A percentile compares a stretch with the other conserved stretches of the same genome.
phyloP scores from a whole-genome alignment of 1,140 invertebrate genomes.

The Argopecten irradians region DNA sequence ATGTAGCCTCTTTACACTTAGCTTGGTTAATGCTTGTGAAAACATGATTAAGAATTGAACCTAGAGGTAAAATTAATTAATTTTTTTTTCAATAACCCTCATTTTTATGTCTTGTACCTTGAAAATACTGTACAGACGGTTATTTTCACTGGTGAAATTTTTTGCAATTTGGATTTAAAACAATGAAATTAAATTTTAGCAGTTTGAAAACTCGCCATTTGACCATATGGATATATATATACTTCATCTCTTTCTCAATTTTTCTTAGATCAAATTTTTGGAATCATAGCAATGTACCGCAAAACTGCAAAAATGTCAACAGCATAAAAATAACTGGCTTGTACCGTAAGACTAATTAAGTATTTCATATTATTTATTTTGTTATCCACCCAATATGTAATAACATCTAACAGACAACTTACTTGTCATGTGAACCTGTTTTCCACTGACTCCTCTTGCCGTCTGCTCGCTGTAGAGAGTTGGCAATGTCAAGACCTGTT shows the following conservation, averaged over 20 bases:
- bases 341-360: not conserved
- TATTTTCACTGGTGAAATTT: too few relatives aligned
- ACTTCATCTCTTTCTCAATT: not conserved
- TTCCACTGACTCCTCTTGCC: conserved; percentile 72
- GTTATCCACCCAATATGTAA: not conserved
- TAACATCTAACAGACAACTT: conserved; percentile 31
- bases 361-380: not conserved
- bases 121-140: too few relatives aligned
- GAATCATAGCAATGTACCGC: not conserved
- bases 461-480: conserved; percentile 64
- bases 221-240: too few relatives aligned
- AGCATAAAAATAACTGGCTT: not conserved
- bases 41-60: not conserved
- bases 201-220: too few relatives aligned
- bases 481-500: conserved; percentile 71
- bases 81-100: not conserved
- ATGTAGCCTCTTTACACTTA: not conserved
- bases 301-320: not conserved
- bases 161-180: too few relatives aligned
- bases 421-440: conserved; percentile 59
- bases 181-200: too few relatives aligned
- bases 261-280: not conserved
- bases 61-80: not conserved
- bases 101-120: too few relatives aligned
- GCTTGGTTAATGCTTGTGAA: not conserved